These are phyloP conservation scores for Litocranius walleri DNA, from an alignment of 2,113 vertebrate species.

Conservation along the genomic window DNA sequence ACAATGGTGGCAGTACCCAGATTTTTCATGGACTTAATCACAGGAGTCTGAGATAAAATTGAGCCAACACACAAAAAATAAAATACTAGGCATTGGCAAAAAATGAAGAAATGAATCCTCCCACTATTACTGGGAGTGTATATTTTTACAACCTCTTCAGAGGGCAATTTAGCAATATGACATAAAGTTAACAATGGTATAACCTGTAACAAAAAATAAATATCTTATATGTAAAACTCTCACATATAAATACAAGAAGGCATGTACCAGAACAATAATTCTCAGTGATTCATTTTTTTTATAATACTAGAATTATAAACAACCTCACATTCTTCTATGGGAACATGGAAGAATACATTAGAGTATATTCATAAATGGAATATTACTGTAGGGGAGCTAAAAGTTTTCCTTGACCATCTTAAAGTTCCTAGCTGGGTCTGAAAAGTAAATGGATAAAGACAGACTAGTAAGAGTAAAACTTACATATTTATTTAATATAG, in stretches of 20 bases:
- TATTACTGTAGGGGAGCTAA: neutral
- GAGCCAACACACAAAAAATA: neutral
- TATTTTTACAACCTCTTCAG: neutral
- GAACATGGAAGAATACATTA: neutral
- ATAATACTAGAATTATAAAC: neutral
- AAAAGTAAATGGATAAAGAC: neutral
- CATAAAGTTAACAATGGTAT: neutral
- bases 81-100: neutral
- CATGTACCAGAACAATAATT: neutral
- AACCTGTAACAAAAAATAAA: neutral
- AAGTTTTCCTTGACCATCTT: neutral
- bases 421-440: neutral
- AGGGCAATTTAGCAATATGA: neutral
- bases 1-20: neutral
- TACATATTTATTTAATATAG: neutral
- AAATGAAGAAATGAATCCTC: neutral
- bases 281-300: neutral
- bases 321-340: neutral
- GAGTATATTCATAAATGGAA: neutral
- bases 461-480: neutral
- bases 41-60: neutral
- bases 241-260: neutral
- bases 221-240: neutral
- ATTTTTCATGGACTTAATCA: neutral
- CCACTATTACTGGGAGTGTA: neutral